These are phyloP conservation scores for Metallyticus violacea DNA, from an alignment of 2,888 invertebrate species.

Conservation along the genomic window DNA sequence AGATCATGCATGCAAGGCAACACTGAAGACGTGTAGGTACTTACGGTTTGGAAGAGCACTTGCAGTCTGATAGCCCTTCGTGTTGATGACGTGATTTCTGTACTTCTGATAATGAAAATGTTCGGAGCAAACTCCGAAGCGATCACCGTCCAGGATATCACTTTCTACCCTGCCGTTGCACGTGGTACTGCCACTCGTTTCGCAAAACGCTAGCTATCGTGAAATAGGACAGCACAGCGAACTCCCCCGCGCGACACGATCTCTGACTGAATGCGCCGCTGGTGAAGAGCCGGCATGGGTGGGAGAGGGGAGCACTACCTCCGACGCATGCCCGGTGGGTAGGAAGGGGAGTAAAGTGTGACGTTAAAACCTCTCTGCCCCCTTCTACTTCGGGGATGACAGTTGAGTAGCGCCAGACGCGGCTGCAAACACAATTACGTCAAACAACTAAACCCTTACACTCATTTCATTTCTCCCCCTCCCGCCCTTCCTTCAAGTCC, in stretches of 20 bases:
- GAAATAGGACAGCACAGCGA: not conserved
- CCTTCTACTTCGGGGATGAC: not conserved
- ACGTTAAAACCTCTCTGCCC: not conserved
- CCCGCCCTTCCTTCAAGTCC: not conserved
- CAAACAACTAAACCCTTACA: constrained; percentile 20
- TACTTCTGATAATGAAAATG: not conserved
- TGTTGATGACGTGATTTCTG: not conserved
- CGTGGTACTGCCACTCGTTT: not conserved
- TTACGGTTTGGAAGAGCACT: not conserved
- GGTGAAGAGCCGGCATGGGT: not conserved
- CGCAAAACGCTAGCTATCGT: not conserved
- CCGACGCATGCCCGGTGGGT: constrained; percentile 21
- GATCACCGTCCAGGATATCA: too few relatives aligned
- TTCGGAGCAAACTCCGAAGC: not conserved
- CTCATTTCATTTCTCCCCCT: constrained; percentile 10
- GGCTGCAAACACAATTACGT: constrained; percentile 23
- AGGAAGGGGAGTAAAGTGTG: constrained; percentile 28
- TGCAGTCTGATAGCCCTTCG: not conserved
- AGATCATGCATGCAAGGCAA: too few relatives aligned
- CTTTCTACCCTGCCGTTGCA: too few relatives aligned
- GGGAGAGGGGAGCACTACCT: constrained; percentile 10
- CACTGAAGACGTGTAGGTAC: too few relatives aligned
- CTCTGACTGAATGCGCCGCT: not conserved
- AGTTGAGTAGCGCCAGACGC: not conserved
- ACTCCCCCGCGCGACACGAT: not conserved